phyloP scores from a whole-genome alignment of 2,797 vertebrate species.

The Buceros bicornis region DNA sequence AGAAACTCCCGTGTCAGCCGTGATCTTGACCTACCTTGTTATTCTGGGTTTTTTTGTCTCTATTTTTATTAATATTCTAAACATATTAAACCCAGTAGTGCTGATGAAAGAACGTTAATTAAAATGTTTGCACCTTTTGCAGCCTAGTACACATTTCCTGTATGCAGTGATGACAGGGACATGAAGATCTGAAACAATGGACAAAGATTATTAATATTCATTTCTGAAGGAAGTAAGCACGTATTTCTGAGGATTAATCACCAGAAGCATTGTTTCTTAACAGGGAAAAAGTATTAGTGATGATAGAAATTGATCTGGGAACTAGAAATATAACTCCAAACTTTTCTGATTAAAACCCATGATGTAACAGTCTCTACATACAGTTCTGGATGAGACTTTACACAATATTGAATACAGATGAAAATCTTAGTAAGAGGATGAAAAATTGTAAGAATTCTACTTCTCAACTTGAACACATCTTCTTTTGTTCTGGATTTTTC shows the following conservation, averaged over 20 bases:
- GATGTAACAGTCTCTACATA: background rate
- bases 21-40: background rate
- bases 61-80: constrained; percentile 14
- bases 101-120: background rate
- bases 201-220: background rate
- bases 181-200: background rate
- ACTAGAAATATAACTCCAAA: background rate
- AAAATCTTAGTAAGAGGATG: background rate
- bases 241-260: background rate
- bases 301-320: background rate
- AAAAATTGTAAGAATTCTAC: background rate
- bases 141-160: background rate
- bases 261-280: background rate
- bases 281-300: background rate
- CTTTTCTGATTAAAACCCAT: background rate
- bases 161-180: background rate
- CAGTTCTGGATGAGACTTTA: background rate
- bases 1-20: background rate
- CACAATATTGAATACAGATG: background rate
- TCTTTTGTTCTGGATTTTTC: background rate
- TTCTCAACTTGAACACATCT: background rate
- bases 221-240: background rate
- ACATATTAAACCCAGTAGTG: background rate
- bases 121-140: background rate
- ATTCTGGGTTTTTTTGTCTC: background rate